Base-by-base conservation (phyloP, 2,888 invertebrate species). In the Amiota mariae region DNA sequence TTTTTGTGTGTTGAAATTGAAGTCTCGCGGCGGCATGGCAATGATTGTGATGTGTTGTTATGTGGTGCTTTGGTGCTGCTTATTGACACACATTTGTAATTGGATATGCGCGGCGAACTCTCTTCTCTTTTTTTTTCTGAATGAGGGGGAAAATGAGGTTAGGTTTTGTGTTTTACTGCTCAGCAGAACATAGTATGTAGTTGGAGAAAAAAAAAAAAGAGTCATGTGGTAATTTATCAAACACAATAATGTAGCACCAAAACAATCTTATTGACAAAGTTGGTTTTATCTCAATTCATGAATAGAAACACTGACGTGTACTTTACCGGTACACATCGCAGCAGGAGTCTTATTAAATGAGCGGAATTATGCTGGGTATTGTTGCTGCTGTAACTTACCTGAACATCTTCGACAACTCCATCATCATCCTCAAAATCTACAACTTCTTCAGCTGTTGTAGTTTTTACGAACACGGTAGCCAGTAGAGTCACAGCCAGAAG, bases 391-490 rank as follows among this genome's bases (percentile, higher is more conserved):
- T 56, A 49, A 51, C 85, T 88, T 75, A 88, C 87, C 82, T 83
- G 85, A 24, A 87, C 80, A 78, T 87, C 87, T 77, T 87, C 87
- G 36, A 88, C 87, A 49, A 81, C 59, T n/a, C 85, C 88, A 71
- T 88, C 88, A 56, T 80, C 80, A 24, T 85, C 85, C 36, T 36
- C 36, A 59, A 85, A 85, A 68, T 84, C 86, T 49, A 79, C 80
- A 15, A 74, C 75, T 36, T 76, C 74, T 72, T 75, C 79, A 54
- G 75, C 71, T 6, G 36, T 36, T 36, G 36, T 36, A 4, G 36
- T 6, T 71, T 75, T 74, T 67, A 74, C 76, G 57, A 72, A 74
- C 71, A 74, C 77, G 11, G 68, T 68, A 20, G 74, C 56, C 47
- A 82, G 48, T 15, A 85, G 15, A n/a, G 73, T 75, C 73, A 77